phyloP scores from a whole-genome alignment of 2,113 vertebrate genomes.

The Trematomus loennbergii region DNA sequence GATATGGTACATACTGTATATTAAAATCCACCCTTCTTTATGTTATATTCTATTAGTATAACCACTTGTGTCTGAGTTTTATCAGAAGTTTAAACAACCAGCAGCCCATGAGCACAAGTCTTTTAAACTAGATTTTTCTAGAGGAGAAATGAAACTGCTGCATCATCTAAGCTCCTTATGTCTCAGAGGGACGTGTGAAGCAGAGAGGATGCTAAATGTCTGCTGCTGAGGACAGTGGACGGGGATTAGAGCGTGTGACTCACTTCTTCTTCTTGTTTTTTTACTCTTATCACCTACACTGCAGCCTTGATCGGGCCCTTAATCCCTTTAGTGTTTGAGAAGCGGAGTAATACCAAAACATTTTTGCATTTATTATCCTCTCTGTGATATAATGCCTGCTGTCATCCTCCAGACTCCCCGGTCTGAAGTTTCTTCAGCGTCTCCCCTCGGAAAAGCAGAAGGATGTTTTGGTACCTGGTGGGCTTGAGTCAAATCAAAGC shows the following conservation, averaged over 20 bases:
- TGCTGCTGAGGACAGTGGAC: constrained; percentile 36
- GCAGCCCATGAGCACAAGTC: background rate
- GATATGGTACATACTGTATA: background rate
- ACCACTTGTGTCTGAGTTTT: background rate
- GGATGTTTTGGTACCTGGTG: constrained; percentile 40
- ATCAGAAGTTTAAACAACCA: background rate
- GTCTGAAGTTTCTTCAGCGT: constrained; percentile 39
- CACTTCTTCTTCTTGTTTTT: constrained; percentile 65
- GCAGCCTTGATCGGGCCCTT: constrained; percentile 65
- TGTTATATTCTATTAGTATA: background rate
- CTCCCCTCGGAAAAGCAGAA: constrained; percentile 37
- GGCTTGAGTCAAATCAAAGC: constrained; percentile 57
- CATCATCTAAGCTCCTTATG: constrained; percentile 71
- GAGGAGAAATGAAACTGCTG: constrained; percentile 36
- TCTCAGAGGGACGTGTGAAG: constrained; percentile 47
- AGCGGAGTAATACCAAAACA: constrained; percentile 45
- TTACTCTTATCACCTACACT: constrained; percentile 63
- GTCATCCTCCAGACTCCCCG: constrained; percentile 44
- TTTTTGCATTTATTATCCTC: constrained; percentile 45
- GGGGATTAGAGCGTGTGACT: constrained; percentile 65
- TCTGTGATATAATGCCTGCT: constrained; percentile 37
- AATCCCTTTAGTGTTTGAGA: constrained; percentile 70
- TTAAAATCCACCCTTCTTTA: background rate
- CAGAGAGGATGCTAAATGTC: constrained; percentile 65
- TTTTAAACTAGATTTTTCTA: constrained; percentile 10